Conservation (phyloP, 2,113 vertebrate species). For the Gymnocephalus cernua region DNA sequence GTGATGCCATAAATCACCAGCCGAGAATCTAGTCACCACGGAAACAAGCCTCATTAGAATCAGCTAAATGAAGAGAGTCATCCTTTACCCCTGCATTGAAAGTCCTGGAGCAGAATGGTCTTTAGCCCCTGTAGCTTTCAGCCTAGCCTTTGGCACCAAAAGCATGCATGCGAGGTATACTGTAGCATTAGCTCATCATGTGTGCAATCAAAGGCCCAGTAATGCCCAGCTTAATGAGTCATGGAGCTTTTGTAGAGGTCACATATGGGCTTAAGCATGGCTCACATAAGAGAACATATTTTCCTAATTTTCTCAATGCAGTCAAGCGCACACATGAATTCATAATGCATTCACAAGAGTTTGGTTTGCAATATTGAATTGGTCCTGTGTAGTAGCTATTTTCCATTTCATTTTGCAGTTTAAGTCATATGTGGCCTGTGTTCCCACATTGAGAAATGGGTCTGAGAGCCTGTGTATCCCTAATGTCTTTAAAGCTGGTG, state of each 20-base stretch:
- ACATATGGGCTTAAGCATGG: slow-evolving; percentile 17
- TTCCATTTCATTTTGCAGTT: slow-evolving; percentile 10
- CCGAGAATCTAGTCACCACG: slow-evolving; percentile 53
- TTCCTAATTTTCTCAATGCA: neutral
- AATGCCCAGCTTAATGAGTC: slow-evolving; percentile 37
- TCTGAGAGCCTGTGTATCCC: slow-evolving; percentile 13
- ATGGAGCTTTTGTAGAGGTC: slow-evolving; percentile 37
- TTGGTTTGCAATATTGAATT: neutral
- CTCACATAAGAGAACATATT: slow-evolving; percentile 17
- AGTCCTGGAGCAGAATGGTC: slow-evolving; percentile 31
- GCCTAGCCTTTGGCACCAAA: slow-evolving; percentile 14
- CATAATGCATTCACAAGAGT: neutral
- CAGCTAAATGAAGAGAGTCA: slow-evolving; percentile 35
- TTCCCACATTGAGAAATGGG: slow-evolving; percentile 17
- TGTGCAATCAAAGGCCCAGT: slow-evolving; percentile 25
- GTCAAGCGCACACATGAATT: neutral
- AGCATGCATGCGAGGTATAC: slow-evolving; percentile 23
- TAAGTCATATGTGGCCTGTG: neutral
- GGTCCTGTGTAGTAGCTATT: neutral
- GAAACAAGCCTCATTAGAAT: slow-evolving; percentile 64
- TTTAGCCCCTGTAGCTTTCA: slow-evolving; percentile 39
- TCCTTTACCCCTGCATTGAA: slow-evolving; percentile 28
- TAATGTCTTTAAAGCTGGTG: slow-evolving; percentile 24
- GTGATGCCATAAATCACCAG: slow-evolving; percentile 69
- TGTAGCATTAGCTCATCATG: slow-evolving; percentile 50